Evolutionary conservation across 2,113 vertebrate genomes (phyloP).

Genomic region (Oryctolagus cuniculus): mOryCun1.1 NC_091434.1:184293001-184293500

Average conservation of each 20-base stretch:
- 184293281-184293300: not conserved
- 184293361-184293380: too few species aligned
- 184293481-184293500: not conserved
- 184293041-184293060: too few species aligned
- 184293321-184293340: not conserved
- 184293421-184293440: not conserved
- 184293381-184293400: not conserved
- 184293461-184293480: not conserved
- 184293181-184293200: not conserved
- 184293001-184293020: too few species aligned
- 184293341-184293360: too few species aligned
- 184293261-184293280: not conserved
- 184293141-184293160: too few species aligned
- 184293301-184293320: not conserved
- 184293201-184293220: too few species aligned
- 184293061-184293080: too few species aligned
- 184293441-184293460: not conserved
- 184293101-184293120: too few species aligned
- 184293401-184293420: not conserved
- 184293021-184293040: too few species aligned
- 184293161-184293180: too few species aligned
- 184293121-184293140: too few species aligned
- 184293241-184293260: not conserved
- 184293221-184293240: fast-evolving
- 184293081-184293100: too few species aligned